Base-by-base conservation (phyloP, 2,888 invertebrate genomes). In the Athetis lepigone region DNA sequence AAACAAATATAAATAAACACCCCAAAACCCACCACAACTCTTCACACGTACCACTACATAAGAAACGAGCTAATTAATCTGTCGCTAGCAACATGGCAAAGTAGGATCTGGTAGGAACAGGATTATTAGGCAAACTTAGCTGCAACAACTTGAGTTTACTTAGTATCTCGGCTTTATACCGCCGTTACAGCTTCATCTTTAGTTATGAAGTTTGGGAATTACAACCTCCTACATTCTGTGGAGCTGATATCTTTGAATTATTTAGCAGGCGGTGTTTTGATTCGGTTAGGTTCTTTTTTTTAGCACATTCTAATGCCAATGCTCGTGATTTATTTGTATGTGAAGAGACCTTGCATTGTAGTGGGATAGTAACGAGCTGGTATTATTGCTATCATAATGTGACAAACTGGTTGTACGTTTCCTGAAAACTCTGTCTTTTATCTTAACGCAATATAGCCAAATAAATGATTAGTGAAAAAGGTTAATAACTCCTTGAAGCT, bases 21-120 rank as follows among this genome's bases (percentile, higher is more conserved):
- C 23, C 19, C 4, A 13, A 47, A 27, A 39, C 11, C 6, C 36
- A 5, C 21, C 47, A 27, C 8, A 39, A 67, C 21, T 47, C 16
- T 19, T 16, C 11, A 50, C 61, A 54, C 55, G 19, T 55, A 52
- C 27, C 55, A 51, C 33, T 52, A 18, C 47, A 55, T 70, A 59
- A 57, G 82, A 64, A 75, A 61, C 54, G 55, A 59, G 50, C 83
- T 89, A 88, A 90, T 90, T 89, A 90, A 87, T 88, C 83, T 86
- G 88, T 88, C 87, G 82, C 76, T 81, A 3, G 82, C 82, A 86
- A 84, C 84, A 85, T 79, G 82, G 80, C 80, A 59, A 42, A 43
- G 45, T 49, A 55, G 68, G 70, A 57, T 81, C 79, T 77, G 81
- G 71, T 66, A 62, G 68, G 60, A 75, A 77, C 82, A 81, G 76